Percentiles rank a stretch among this genome's conserved stretches.
Evolutionary conservation across 2,888 invertebrate genomes (phyloP).

Genomic region (Aspidiotus destructor): DNA sequence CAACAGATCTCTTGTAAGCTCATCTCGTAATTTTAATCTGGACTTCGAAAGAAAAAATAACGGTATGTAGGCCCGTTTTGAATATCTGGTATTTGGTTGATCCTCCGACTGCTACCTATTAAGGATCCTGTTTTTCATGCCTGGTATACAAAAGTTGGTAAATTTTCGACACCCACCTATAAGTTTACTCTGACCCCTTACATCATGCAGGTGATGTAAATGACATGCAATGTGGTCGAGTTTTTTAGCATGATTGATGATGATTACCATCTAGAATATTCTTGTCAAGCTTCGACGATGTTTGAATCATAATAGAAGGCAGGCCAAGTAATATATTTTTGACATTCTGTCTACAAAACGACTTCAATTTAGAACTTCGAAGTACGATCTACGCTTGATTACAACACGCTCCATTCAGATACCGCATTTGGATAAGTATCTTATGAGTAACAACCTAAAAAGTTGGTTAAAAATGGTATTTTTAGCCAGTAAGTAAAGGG

Average conservation of each 20-base stretch:
- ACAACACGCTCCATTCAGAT: conserved; percentile 61
- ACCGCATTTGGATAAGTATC: conserved; percentile 46
- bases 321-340: conserved; percentile 49
- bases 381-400: conserved; percentile 63
- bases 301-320: conserved; percentile 51
- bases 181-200: conserved; percentile 63
- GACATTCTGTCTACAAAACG: conserved; percentile 72
- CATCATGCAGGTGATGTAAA: conserved; percentile 48
- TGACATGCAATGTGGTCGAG: neutral
- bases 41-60: no score
- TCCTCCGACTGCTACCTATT: conserved; percentile 73
- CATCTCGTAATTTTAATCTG: no score
- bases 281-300: conserved; percentile 55
- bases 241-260: neutral
- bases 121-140: conserved; percentile 77
- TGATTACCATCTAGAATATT: conserved; percentile 34
- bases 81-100: conserved; percentile 62
- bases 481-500: no score
- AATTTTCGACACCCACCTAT: conserved; percentile 62
- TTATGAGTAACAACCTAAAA: neutral
- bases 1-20: conserved; percentile 34
- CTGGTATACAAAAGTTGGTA: conserved; percentile 72
- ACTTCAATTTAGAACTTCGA: conserved; percentile 59
- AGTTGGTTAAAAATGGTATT: neutral
- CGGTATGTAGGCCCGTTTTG: no score